Evolutionary conservation across 2,888 invertebrate genomes (phyloP).

Genomic region (Diploptera punctata): DNA sequence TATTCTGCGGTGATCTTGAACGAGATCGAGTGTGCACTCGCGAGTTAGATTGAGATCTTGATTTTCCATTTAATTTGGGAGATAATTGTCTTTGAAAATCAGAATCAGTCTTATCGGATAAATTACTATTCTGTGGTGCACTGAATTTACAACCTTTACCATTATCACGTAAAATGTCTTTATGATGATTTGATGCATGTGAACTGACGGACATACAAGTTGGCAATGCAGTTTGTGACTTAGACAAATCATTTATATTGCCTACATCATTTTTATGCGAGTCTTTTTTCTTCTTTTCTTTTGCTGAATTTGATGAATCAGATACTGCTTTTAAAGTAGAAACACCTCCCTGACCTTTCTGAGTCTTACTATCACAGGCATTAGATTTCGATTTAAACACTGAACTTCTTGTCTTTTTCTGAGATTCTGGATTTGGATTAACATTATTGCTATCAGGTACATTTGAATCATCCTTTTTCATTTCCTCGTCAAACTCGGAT

Average conservation of each 20-base stretch:
- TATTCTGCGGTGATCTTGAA: conserved; percentile 5
- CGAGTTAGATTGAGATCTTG: no score
- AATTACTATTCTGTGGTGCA: background rate
- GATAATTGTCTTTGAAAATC: no score
- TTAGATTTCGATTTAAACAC: background rate
- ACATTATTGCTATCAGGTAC: background rate
- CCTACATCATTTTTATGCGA: background rate
- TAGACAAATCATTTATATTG: background rate
- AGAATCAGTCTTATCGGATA: no score
- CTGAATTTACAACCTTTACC: background rate
- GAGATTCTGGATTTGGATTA: background rate
- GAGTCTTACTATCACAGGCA: background rate
- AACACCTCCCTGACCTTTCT: no score
- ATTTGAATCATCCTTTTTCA: conserved; percentile 44
- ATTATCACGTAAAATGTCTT: background rate
- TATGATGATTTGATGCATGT: background rate
- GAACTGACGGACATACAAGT: no score
- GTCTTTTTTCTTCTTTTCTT: background rate
- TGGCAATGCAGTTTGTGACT: background rate
- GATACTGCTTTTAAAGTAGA: background rate
- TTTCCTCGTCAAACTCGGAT: conserved; percentile 61
- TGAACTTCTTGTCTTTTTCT: no score
- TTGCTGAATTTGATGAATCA: background rate
- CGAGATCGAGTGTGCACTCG: no score
- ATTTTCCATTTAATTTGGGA: no score